Percentiles rank a stretch among this genome's conserved stretches.
These are phyloP conservation scores for Melanotaenia duboulayi DNA, from an alignment of 2,113 vertebrate genomes.

Conservation along the genomic window DNA sequence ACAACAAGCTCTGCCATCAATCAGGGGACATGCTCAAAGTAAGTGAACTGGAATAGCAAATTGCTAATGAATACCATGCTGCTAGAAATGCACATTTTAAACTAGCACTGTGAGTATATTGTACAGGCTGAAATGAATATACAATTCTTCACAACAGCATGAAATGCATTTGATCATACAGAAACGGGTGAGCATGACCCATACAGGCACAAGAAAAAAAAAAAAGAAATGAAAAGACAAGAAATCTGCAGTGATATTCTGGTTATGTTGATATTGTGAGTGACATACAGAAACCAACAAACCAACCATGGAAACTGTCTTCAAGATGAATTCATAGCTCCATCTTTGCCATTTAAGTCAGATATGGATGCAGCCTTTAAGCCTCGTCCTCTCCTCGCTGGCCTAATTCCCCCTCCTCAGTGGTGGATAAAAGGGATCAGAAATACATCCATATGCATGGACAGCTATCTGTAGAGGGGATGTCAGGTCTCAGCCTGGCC, in stretches of 20 bases:
- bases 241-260: conserved; percentile 45
- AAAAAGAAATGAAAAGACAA: not conserved
- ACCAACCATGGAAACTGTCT: conserved; percentile 59
- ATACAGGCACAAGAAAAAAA: conserved; percentile 22
- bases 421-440: conserved; percentile 79
- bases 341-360: conserved; percentile 71
- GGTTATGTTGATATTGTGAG: conserved; percentile 53
- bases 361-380: conserved; percentile 66
- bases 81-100: conserved; percentile 68
- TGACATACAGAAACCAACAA: conserved; percentile 64
- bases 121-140: conserved; percentile 43
- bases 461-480: conserved; percentile 73
- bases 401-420: conserved; percentile 75
- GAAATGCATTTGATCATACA: conserved; percentile 40
- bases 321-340: conserved; percentile 64
- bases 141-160: conserved; percentile 35
- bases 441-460: conserved; percentile 79
- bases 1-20: conserved; percentile 73
- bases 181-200: conserved; percentile 33
- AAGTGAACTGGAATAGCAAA: conserved; percentile 75
- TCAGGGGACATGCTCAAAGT: conserved; percentile 67
- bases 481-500: conserved; percentile 75
- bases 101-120: conserved; percentile 35
- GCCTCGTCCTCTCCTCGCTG: conserved; percentile 48
- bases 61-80: conserved; percentile 77